Evolutionary conservation across 2,888 invertebrate species (phyloP).

Genomic region (Tachystola acroxantha): DNA sequence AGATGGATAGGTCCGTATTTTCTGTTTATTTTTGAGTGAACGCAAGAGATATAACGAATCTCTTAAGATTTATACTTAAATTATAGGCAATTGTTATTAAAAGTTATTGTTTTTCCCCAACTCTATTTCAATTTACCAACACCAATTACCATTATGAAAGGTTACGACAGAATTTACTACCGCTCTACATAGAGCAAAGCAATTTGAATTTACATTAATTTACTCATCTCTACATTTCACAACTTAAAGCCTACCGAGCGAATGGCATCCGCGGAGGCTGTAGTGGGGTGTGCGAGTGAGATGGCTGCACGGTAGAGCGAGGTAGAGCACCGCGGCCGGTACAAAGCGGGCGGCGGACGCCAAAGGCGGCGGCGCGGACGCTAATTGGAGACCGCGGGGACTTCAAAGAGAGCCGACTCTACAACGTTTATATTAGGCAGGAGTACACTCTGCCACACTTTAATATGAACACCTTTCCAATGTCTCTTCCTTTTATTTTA

Average conservation of each 20-base stretch:
- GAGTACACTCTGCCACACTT: slow-evolving; percentile 31
- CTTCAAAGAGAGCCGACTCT: slow-evolving; percentile 65
- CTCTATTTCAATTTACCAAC: background rate
- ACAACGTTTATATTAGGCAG: slow-evolving; percentile 74
- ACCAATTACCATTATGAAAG: slow-evolving; percentile 3
- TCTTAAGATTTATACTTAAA: too few species aligned
- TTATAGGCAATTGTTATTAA: too few species aligned
- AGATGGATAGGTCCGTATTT: too few species aligned
- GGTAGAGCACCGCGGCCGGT: slow-evolving; percentile 37
- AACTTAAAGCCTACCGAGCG: slow-evolving; percentile 9
- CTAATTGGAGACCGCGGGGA: slow-evolving; percentile 72
- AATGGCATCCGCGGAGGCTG: slow-evolving; percentile 27
- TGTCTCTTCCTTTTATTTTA: background rate
- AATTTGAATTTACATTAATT: slow-evolving; percentile 10
- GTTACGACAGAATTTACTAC: background rate
- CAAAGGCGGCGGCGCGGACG: slow-evolving; percentile 70
- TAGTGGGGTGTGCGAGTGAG: slow-evolving; percentile 20
- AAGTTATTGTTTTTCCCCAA: background rate
- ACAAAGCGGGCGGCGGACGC: slow-evolving; percentile 66
- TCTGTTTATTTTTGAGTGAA: too few species aligned
- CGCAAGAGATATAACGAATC: too few species aligned
- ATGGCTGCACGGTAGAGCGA: slow-evolving; percentile 21
- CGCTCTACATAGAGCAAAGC: slow-evolving; percentile 2
- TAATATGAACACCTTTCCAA: background rate
- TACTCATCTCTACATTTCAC: slow-evolving; percentile 9